phyloP scores from a whole-genome alignment of 2,797 vertebrate genomes.

The Notolepis coatsorum region DNA sequence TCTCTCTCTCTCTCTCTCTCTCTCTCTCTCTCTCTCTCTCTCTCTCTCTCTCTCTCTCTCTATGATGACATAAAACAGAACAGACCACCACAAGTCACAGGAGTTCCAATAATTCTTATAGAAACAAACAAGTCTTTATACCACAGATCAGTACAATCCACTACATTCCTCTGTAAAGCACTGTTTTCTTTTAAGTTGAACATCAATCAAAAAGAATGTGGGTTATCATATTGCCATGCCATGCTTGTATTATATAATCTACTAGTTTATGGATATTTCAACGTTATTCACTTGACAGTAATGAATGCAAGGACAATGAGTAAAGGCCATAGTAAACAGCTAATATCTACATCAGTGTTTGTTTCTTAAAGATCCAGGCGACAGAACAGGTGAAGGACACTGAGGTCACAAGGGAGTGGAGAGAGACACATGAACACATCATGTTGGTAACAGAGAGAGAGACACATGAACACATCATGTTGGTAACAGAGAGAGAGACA shows the following conservation, averaged over 20 bases:
- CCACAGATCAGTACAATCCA: conserved; percentile 61
- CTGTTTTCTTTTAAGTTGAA: conserved; percentile 21
- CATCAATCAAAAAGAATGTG: conserved; percentile 36
- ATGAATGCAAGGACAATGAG: conserved; percentile 36
- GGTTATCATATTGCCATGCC: conserved; percentile 35
- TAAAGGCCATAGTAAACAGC: conserved; percentile 49
- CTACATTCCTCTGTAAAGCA: conserved; percentile 49
- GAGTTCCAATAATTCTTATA: conserved; percentile 68
- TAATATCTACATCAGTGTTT: conserved; percentile 58
- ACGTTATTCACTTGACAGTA: conserved; percentile 42
- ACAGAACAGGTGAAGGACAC: conserved; percentile 33
- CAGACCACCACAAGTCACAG: neutral
- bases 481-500: no score
- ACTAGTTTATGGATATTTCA: no score
- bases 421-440: conserved; percentile 9
- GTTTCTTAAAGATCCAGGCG: conserved; percentile 31
- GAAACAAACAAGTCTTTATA: conserved; percentile 51
- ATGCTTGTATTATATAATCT: conserved; percentile 29
- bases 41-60: neutral
- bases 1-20: no score
- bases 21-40: neutral
- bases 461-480: no score
- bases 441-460: conserved; percentile 71
- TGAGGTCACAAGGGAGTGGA: conserved; percentile 25
- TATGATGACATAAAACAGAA: conserved; percentile 1